Percentiles rank a stretch among this genome's conserved stretches.
Conservation (phyloP, 2,113 vertebrate genomes). For the Mormyrus lacerda region DNA sequence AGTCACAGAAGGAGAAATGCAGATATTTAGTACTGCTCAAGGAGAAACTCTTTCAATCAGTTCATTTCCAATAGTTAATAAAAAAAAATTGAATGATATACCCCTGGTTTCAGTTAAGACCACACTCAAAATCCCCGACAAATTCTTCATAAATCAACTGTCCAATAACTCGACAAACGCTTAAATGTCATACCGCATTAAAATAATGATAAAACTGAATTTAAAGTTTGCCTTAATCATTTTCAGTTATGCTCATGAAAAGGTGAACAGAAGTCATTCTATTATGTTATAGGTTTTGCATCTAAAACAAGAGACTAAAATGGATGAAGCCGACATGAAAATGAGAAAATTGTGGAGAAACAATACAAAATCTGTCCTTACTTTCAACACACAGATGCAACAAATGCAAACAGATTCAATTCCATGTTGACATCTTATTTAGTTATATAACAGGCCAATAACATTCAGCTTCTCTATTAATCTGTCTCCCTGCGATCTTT, state of each 20-base stretch:
- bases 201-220: not conserved
- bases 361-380: not conserved
- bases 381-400: not conserved
- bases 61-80: constrained; percentile 2
- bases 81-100: not conserved
- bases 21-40: not conserved
- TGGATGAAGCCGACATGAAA: not conserved
- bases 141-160: not conserved
- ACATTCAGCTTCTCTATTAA: not conserved
- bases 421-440: not conserved
- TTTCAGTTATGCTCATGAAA: not conserved
- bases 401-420: not conserved
- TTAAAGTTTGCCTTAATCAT: not conserved
- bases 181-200: not conserved
- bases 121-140: not conserved
- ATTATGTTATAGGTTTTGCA: not conserved
- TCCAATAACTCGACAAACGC: not conserved
- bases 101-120: not conserved
- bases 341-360: not conserved
- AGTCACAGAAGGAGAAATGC: not conserved
- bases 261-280: not conserved
- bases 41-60: not conserved
- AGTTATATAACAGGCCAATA: not conserved
- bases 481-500: not conserved
- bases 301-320: not conserved